These are phyloP conservation scores for Drosophila melanosoma DNA, from an alignment of 2,888 invertebrate species.

Conservation along the genomic window DNA sequence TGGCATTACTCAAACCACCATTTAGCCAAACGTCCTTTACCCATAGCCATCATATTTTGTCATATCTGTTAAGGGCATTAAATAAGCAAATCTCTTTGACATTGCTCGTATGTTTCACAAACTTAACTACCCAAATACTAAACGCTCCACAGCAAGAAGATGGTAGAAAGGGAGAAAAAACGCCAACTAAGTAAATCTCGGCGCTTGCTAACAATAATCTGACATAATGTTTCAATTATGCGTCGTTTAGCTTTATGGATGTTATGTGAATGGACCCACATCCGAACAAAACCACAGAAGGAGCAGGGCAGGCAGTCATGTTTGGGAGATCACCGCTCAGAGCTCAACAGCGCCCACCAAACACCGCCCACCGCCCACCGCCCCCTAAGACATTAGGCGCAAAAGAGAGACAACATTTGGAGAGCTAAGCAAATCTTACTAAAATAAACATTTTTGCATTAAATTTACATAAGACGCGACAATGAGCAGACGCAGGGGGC, in stretches of 20 bases:
- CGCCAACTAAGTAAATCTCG: slow-evolving; percentile 77
- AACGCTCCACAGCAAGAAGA: slow-evolving; percentile 10
- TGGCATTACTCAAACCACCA: slow-evolving; percentile 50
- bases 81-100: slow-evolving; percentile 62
- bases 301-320: slow-evolving; percentile 34
- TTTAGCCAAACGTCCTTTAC: slow-evolving; percentile 20
- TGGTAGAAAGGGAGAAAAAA: slow-evolving; percentile 43
- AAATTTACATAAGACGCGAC: slow-evolving; percentile 81
- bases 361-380: background rate
- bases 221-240: slow-evolving; percentile 83
- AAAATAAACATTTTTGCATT: slow-evolving; percentile 82
- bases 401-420: slow-evolving; percentile 60
- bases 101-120: slow-evolving; percentile 59
- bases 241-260: slow-evolving; percentile 79
- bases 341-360: background rate
- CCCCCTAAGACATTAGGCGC: slow-evolving; percentile 51
- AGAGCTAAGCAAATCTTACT: slow-evolving; percentile 80
- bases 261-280: slow-evolving; percentile 63
- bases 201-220: slow-evolving; percentile 81
- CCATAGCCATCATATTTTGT: slow-evolving; percentile 54
- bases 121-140: slow-evolving; percentile 43
- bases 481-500: slow-evolving; percentile 46
- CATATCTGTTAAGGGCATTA: slow-evolving; percentile 55
- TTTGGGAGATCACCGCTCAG: slow-evolving; percentile 9
- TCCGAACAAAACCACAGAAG: slow-evolving; percentile 40